These are phyloP conservation scores for Papilio gigon DNA, from an alignment of 2,888 invertebrate species.

Conservation along the genomic window DNA sequence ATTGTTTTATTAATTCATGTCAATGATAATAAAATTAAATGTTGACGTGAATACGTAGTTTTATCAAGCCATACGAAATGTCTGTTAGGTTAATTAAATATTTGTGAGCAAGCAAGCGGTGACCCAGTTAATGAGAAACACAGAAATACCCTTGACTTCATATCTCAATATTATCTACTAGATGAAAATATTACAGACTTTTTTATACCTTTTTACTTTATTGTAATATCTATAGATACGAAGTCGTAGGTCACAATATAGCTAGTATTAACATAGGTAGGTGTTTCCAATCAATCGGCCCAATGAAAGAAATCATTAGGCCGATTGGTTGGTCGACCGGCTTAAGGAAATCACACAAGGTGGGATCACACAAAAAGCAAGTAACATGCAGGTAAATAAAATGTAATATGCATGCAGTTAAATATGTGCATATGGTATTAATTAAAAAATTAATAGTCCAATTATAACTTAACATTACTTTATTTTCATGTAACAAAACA, in stretches of 20 bases:
- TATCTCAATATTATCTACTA: background rate
- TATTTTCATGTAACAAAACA: slow-evolving; percentile 51
- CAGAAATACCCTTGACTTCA: slow-evolving; percentile 3
- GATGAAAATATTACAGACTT: background rate
- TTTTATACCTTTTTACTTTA: too few relatives aligned
- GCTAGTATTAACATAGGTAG: too few relatives aligned
- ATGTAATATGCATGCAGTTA: background rate
- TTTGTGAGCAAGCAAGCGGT: slow-evolving; percentile 5
- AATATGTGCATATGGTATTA: slow-evolving; percentile 21
- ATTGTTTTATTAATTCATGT: slow-evolving; percentile 6
- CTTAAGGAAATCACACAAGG: background rate
- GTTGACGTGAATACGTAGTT: background rate
- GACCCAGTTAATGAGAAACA: background rate
- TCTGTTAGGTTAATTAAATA: slow-evolving; percentile 23
- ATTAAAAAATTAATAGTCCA: slow-evolving; percentile 44
- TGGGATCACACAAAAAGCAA: slow-evolving; percentile 12
- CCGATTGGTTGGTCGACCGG: too few relatives aligned
- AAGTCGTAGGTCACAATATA: too few relatives aligned
- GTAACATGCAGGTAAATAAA: slow-evolving; percentile 2
- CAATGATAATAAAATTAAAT: slow-evolving; percentile 13
- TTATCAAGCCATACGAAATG: slow-evolving; percentile 20
- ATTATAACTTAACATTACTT: slow-evolving; percentile 47
- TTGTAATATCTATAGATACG: too few relatives aligned
- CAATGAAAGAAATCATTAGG: background rate
- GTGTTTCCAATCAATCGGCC: too few relatives aligned